Conservation (phyloP, 2,113 vertebrate species). For the Delphinus delphis region DNA sequence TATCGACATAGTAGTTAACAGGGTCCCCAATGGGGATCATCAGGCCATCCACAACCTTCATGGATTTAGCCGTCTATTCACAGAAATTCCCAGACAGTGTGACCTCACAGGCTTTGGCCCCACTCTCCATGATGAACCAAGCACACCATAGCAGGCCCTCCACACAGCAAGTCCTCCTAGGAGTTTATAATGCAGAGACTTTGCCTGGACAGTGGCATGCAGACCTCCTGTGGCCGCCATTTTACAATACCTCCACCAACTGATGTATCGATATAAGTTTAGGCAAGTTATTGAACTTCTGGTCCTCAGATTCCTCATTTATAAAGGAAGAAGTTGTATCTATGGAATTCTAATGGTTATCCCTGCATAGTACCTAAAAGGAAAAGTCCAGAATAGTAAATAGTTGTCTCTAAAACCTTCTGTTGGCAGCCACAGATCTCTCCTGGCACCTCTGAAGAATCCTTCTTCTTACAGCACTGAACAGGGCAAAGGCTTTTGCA, state of each 20-base stretch:
- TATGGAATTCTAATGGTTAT: neutral
- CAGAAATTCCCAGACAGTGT: constrained; percentile 94
- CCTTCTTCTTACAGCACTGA: too few relatives aligned
- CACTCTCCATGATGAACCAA: constrained; percentile 98
- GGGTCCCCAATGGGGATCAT: constrained; percentile 99
- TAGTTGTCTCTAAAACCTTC: neutral
- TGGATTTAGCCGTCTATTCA: constrained; percentile 96
- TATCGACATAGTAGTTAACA: constrained; percentile 96
- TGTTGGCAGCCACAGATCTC: neutral
- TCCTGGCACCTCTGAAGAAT: neutral
- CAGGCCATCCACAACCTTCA: constrained; percentile 97
- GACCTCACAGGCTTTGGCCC: constrained; percentile 94
- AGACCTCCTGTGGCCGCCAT: constrained; percentile 94
- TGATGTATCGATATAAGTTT: neutral
- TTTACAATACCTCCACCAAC: constrained; percentile 81
- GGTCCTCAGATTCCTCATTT: neutral
- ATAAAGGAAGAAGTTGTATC: neutral
- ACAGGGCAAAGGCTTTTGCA: neutral
- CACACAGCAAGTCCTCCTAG: constrained; percentile 93
- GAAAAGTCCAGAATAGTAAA: neutral
- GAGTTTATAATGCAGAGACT: constrained; percentile 96
- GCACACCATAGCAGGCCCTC: constrained; percentile 95
- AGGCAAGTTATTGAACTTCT: neutral
- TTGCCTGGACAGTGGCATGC: constrained; percentile 94
- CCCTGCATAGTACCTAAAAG: neutral